Conservation (phyloP, 2,113 vertebrate genomes). For the Dolichotis patagonum region DNA sequence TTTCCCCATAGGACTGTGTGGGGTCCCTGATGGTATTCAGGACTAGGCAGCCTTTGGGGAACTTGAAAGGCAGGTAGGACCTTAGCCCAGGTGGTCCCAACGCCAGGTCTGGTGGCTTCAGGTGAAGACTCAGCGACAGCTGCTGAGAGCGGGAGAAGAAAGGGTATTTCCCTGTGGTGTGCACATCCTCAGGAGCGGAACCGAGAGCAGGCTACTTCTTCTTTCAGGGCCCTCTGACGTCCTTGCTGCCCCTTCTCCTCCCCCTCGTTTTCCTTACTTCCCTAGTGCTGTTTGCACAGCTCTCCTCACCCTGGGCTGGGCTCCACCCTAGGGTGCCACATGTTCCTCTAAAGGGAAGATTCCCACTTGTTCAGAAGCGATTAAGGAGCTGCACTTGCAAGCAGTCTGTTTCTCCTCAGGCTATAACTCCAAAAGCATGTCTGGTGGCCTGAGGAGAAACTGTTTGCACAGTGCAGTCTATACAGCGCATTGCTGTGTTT, state of each 20-base stretch:
- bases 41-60: not conserved
- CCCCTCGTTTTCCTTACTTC: constrained; percentile 57
- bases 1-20: rapidly evolving
- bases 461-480: too few relatives aligned
- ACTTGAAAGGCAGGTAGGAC: not conserved
- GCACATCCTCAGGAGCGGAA: constrained; percentile 56
- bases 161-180: constrained; percentile 74
- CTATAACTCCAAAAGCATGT: not conserved
- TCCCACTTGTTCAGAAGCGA: not conserved
- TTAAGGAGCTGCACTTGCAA: too few relatives aligned
- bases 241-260: not conserved
- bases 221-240: constrained; percentile 73
- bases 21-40: not conserved
- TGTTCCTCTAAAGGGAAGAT: not conserved
- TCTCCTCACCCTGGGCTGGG: not conserved
- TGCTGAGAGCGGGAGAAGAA: constrained; percentile 48
- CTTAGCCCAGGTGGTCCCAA: not conserved
- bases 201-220: constrained; percentile 71
- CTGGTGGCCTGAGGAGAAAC: not conserved
- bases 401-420: too few relatives aligned
- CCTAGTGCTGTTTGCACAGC: not conserved
- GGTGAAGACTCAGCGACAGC: constrained; percentile 23
- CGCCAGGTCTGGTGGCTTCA: constrained; percentile 2
- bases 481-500: not conserved
- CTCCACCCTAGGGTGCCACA: not conserved